phyloP scores from a whole-genome alignment of 1,140 invertebrate genomes.

The Platyscapa corneri region DNA sequence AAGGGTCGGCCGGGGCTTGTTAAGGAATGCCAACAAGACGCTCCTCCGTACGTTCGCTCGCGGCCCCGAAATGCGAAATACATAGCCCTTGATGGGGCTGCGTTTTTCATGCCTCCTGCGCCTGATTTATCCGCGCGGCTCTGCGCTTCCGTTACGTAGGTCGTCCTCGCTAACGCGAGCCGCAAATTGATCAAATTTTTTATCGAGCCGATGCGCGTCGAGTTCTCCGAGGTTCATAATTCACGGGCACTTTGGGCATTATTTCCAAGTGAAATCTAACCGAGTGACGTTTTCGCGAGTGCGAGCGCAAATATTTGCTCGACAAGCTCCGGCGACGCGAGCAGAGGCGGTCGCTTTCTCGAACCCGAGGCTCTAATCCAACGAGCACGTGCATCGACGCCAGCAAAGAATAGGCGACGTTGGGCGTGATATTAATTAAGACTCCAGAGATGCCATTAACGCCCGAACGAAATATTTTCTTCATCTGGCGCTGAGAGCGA shows the following conservation, averaged over 20 bases:
- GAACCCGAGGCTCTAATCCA: not conserved
- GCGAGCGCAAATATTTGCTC: not conserved
- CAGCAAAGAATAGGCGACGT: not conserved
- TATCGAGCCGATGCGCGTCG: not conserved
- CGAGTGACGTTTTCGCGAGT: not conserved
- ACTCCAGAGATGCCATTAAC: not conserved
- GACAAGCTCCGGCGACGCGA: too few species aligned
- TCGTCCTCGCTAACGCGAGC: not conserved
- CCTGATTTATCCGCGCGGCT: not conserved
- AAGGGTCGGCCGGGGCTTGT: not conserved
- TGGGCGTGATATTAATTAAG: conserved; percentile 36
- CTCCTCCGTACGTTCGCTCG: not conserved
- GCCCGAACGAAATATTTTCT: not conserved
- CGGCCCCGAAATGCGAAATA: not conserved
- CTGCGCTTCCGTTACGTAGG: not conserved
- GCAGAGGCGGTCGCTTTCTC: too few species aligned
- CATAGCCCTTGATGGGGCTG: not conserved
- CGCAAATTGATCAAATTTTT: conserved; percentile 13
- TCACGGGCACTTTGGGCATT: not conserved
- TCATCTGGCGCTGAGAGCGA: not conserved
- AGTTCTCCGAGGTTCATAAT: not conserved
- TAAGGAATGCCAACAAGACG: not conserved
- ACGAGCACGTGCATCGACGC: not conserved
- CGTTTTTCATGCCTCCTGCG: not conserved
- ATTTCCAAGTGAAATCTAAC: too few species aligned